Base-by-base conservation (phyloP, 2,888 invertebrate species). In the Thecocarcelia acutangulata region DNA sequence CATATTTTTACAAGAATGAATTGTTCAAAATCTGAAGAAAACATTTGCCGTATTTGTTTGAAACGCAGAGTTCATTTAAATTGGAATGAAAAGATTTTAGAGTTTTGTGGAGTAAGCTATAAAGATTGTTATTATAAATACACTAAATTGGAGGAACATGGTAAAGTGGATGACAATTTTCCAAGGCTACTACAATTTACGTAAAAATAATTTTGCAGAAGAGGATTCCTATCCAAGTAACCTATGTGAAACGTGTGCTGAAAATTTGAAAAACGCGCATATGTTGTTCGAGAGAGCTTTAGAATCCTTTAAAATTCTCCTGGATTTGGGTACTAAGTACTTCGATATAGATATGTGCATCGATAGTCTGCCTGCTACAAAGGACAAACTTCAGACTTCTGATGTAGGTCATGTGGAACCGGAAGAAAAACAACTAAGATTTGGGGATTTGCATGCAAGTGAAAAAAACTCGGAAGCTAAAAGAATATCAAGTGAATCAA, bases 41-140 rank as follows among this genome's bases (percentile, higher is more conserved):
- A 37, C 28, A 13, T 63, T 13, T 79, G 79, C 11, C 68, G 68
- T 12, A 48, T 79, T 52, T 79, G 79, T 46, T 8, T 79, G 17
- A 37, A 63, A 0, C 37, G 42, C 4, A 48, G 54, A 0, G 17
- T 56, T 6, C 13, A 28, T 4, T n/a, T 79, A 6, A 17, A 74
- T 11, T 79, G 79, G 79, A 61, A 74, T 12, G 54, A 56, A 9
- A 11, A 54, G 13, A 19, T 73, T n/a, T 17, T 33, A 8, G 50
- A 68, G n/a, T 40, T 42, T 12, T 17, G 19, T 15, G 48, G 40
- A 2, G 48, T 44, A 11, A 54, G 61, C 5, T 79, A 73, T 44
- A 74, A 50, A 28, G 73, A 79, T 28, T 73, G 73, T 13, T 79
- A 79, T 13, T 79, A 56, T 42, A 79, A 63, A 56, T 63, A 74